Base-by-base conservation (phyloP, 2,888 invertebrate species). In the Galerucella nymphaeae region DNA sequence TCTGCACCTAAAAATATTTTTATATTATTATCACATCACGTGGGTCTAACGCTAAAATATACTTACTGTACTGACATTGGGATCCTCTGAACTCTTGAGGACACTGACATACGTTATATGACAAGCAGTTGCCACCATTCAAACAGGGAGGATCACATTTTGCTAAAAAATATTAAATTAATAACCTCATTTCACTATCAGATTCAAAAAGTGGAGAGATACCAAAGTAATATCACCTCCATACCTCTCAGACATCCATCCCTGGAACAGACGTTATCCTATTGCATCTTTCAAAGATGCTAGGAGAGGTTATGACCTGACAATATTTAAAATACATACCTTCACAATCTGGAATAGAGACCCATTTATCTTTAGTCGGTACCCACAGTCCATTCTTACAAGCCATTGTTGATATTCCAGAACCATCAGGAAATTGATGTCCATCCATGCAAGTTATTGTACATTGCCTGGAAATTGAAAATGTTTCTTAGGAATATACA, bases 81-180 rank as follows among this genome's bases (percentile, higher is more conserved):
- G 91, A 88, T n/a, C 94, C 94, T 74, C 91, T 89, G 80, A 88
- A 93, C 2, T 90, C 90, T 76, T 90, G 88, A 0, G 94, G 91
- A 83, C 96, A 97, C 78, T 93, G 92, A 79, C 96, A 97, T 2
- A 90, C 88, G 82, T 96, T 93, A 11, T 91, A 89, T 0, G 93
- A 89, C 0, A 95, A 86, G 83, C 96, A 97, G n/a, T 90, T 89
- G 0, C 96, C 96, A 0, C 93, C 95, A 82, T 96, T 95, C 73
- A 89, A 84, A 82, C 96, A 97, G 0, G 92, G 89, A 0, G 94
- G 95, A 66, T 88, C 85, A 78, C 94, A 94, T 23, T 89, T 88
- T 5, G 93, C 91, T 90, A 82, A 38, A 85, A 83, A 78, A 75
- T 69, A 72, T 53, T 74, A 53, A 16, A 70, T 72, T 57, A 42